These are phyloP conservation scores for Spea multiplicata DNA, from an alignment of 2,113 vertebrate genomes.

Conservation along the genomic window DNA sequence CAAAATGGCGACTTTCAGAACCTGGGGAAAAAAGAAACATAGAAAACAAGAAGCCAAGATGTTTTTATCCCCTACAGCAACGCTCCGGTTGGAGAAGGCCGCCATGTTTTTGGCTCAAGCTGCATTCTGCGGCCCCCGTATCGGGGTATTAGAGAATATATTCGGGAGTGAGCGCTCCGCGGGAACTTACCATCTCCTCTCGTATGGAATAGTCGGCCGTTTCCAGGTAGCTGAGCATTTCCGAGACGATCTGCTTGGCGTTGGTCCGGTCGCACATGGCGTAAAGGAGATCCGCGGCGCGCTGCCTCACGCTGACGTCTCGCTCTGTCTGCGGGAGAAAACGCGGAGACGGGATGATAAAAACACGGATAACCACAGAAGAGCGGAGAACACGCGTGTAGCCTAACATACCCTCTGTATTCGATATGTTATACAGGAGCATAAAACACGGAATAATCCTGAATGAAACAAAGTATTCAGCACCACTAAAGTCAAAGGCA, in stretches of 20 bases:
- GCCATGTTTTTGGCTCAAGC: too few species aligned
- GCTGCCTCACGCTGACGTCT: constrained; percentile 86
- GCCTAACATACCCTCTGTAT: too few species aligned
- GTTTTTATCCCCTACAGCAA: too few species aligned
- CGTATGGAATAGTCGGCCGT: constrained; percentile 89
- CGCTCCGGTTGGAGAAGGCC: too few species aligned
- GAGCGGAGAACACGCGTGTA: neutral
- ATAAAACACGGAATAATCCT: accelerated
- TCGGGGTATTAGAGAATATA: too few species aligned
- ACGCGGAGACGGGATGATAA: neutral
- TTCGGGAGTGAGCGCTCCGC: too few species aligned
- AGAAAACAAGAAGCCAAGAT: neutral
- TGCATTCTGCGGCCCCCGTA: too few species aligned
- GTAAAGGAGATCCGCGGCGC: constrained; percentile 85
- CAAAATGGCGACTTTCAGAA: constrained; percentile 89
- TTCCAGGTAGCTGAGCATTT: constrained; percentile 91
- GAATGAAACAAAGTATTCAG: accelerated
- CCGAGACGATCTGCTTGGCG: constrained; percentile 87
- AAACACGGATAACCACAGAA: neutral
- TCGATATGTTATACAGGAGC: too few species aligned
- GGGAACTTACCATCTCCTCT: constrained; percentile 80
- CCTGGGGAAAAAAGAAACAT: constrained; percentile 64
- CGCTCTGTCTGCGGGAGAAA: constrained; percentile 75
- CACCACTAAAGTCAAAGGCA: neutral
- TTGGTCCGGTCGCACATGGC: constrained; percentile 95